These are phyloP conservation scores for Euclidia mi DNA, from an alignment of 2,888 invertebrate genomes.

Conservation along the genomic window DNA sequence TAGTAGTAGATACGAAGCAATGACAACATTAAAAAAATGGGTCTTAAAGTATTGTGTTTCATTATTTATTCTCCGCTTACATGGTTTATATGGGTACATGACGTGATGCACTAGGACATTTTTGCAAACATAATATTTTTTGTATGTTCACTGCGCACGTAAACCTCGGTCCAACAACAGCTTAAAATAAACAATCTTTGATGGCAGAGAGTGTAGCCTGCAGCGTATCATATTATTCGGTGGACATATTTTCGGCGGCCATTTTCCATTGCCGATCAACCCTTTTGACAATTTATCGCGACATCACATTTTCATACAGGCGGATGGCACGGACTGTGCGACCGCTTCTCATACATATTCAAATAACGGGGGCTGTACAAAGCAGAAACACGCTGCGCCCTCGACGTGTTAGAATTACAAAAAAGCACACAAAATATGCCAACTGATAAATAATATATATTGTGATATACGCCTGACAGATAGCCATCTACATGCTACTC, in stretches of 20 bases:
- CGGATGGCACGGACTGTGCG: slow-evolving; percentile 77
- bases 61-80: too few species aligned
- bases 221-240: slow-evolving; percentile 70
- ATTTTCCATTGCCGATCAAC: slow-evolving; percentile 85
- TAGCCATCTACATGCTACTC: slow-evolving; percentile 41
- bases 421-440: slow-evolving; percentile 73
- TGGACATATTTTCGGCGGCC: slow-evolving; percentile 76
- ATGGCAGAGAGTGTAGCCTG: slow-evolving; percentile 64
- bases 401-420: slow-evolving; percentile 85
- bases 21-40: too few species aligned
- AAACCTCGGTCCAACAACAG: too few species aligned
- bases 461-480: slow-evolving; percentile 47
- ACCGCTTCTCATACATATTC: slow-evolving; percentile 87
- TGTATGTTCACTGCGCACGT: too few species aligned
- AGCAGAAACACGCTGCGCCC: slow-evolving; percentile 81
- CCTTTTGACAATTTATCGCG: slow-evolving; percentile 89
- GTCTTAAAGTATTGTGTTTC: too few species aligned
- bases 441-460: slow-evolving; percentile 77
- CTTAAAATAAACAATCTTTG: slow-evolving; percentile 71
- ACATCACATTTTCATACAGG: slow-evolving; percentile 87
- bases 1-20: too few species aligned
- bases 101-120: too few species aligned
- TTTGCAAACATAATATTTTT: too few species aligned
- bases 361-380: slow-evolving; percentile 82
- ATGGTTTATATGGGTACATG: too few species aligned